Evolutionary conservation across 2,113 vertebrate species (phyloP).

Genomic region (Paradisaea rubra): DNA sequence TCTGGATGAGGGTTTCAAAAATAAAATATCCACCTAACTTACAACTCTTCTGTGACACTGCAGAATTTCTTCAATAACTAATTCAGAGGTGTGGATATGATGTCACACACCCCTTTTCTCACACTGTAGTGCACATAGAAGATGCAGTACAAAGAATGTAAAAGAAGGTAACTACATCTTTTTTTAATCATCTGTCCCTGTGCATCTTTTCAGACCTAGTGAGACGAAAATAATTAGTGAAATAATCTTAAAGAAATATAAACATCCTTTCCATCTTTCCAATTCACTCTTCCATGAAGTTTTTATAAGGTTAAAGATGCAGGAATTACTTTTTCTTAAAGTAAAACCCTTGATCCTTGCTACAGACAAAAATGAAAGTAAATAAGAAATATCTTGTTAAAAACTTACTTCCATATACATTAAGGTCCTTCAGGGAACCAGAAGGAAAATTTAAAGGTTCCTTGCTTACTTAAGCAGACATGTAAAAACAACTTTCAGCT

Average conservation of each 20-base stretch:
- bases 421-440: neutral
- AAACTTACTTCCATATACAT: neutral
- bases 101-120: neutral
- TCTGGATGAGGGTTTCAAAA: conserved; percentile 53
- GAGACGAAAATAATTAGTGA: neutral
- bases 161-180: neutral
- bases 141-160: neutral
- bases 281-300: neutral
- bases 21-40: conserved; percentile 67
- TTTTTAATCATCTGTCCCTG: neutral
- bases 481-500: neutral
- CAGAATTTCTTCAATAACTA: neutral
- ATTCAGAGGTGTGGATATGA: neutral
- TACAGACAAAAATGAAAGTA: neutral
- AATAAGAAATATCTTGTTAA: neutral
- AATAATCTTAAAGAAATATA: neutral
- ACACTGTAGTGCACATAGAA: neutral
- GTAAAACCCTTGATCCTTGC: neutral
- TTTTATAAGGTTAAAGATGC: neutral
- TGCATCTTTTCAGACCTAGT: neutral
- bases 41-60: neutral
- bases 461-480: neutral
- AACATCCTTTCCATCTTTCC: neutral
- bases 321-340: neutral
- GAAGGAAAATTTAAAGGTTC: neutral